Base-by-base conservation (phyloP, 2,888 invertebrate species). In the Leptura quadrifasciata region DNA sequence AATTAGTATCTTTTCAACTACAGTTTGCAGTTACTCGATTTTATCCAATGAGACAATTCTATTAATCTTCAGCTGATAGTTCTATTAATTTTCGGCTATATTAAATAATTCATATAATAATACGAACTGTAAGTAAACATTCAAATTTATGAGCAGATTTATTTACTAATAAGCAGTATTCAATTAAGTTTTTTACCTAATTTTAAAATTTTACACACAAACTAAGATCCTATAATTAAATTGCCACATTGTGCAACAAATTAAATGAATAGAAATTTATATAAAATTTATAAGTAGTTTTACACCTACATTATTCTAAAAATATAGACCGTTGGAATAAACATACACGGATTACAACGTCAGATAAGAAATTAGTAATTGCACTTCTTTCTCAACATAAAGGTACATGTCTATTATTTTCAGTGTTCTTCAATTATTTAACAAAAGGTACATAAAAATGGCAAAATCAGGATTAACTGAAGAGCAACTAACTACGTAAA, bases 1-100 rank as follows among this genome's bases (percentile, higher is more conserved):
- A 79, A 76, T 81, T 79, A 82, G 79, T 80, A 74, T 76, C 64
- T 54, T 72, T 68, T 69, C 63, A 55, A 58, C 70, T 47, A 27
- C 47, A 18, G 57, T 31, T 64, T 52, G 20, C 64, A 72, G 31
- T 55, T 67, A 68, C 31, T 31, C 39, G 17, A 57, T 27, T 69
- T 52, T 35, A 24, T 67, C 58, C n/a, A 54, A 55, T 12, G 4
- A 47, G 2, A 47, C n/a, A 47, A 6, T 47, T 47, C 15, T 47
- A 47, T 47, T 47, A 47, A 47, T n/a, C 47, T 47, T n/a, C n/a
- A 47, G 17, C n/a, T n/a, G 2, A 47, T 6, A 47, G 1, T 47
- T 47, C 15, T 47, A 47, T 47, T 47, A 47, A 47, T n/a, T n/a
- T 47, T n/a, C n/a, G 17, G 17, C 15, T 39, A 39, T 39, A 1